These are phyloP conservation scores for Peromyscus nudipes DNA, from an alignment of 2,797 vertebrate species.

Conservation along the genomic window DNA sequence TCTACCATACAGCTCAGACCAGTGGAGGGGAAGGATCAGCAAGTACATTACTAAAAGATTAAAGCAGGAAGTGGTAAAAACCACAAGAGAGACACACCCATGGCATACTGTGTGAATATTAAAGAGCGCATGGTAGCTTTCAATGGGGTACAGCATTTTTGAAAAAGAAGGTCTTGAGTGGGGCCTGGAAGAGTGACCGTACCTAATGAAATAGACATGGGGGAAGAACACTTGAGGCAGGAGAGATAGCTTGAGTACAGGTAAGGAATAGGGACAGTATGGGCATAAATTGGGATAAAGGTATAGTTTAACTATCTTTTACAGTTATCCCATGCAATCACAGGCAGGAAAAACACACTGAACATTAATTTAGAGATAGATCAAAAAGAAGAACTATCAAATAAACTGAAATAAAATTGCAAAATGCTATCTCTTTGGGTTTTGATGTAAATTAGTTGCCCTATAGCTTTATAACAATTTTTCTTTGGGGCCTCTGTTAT, in stretches of 20 bases:
- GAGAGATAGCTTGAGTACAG: background rate
- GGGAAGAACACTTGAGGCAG: background rate
- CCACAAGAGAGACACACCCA: background rate
- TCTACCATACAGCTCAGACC: background rate
- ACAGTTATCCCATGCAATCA: background rate
- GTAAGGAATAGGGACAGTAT: background rate
- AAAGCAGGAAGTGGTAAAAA: conserved; percentile 58
- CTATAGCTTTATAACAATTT: background rate
- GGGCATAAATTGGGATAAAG: background rate
- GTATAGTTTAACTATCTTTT: background rate
- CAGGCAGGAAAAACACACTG: background rate
- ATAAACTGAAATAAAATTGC: conserved; percentile 1
- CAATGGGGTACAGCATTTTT: background rate
- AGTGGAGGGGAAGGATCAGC: background rate
- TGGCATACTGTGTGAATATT: background rate
- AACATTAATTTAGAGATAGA: conserved; percentile 29
- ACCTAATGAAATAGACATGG: conserved; percentile 5
- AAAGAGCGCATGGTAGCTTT: background rate
- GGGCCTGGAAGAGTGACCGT: background rate
- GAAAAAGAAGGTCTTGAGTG: background rate
- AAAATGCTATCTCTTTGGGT: background rate
- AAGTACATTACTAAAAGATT: conserved; percentile 40
- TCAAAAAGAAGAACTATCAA: conserved; percentile 6
- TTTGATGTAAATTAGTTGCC: conserved; percentile 29
- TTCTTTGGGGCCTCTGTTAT: conserved; percentile 40